Percentiles rank a stretch among this genome's conserved stretches.
Evolutionary conservation across 2,797 vertebrate species (phyloP).

Genomic region (Coregonus sp.): DNA sequence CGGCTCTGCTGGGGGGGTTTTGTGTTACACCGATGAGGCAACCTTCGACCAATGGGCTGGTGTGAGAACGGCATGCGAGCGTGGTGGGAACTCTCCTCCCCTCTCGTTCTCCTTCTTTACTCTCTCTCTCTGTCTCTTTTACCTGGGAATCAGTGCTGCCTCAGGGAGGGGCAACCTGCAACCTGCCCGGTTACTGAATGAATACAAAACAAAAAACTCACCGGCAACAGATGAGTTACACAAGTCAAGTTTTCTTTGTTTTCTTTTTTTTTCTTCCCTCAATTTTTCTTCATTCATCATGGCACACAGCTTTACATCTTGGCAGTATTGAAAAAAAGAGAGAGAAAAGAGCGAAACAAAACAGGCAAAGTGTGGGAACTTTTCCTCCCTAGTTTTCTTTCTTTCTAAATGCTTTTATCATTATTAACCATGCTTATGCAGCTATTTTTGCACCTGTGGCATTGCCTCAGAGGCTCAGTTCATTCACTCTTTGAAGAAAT

Average conservation of each 20-base stretch:
- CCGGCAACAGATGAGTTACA: slow-evolving; percentile 78
- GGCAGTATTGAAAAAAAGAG: slow-evolving; percentile 56
- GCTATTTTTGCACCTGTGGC: slow-evolving; percentile 79
- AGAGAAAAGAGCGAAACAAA: slow-evolving; percentile 51
- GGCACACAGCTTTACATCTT: slow-evolving; percentile 74
- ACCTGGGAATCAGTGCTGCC: slow-evolving; percentile 76
- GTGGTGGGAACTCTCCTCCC: slow-evolving; percentile 90
- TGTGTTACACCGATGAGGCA: slow-evolving; percentile 74
- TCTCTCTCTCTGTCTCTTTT: slow-evolving; percentile 18
- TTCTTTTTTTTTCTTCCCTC: slow-evolving; percentile 47
- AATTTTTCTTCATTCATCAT: slow-evolving; percentile 53
- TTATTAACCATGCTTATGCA: slow-evolving; percentile 74
- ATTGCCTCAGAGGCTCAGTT: slow-evolving; percentile 52
- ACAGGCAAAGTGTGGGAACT: slow-evolving; percentile 76
- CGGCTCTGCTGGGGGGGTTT: slow-evolving; percentile 52
- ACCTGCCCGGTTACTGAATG: slow-evolving; percentile 69
- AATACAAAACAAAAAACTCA: slow-evolving; percentile 70
- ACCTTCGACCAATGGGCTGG: slow-evolving; percentile 74
- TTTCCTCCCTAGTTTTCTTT: slow-evolving; percentile 69
- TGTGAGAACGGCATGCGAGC: slow-evolving; percentile 78
- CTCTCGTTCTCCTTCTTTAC: slow-evolving; percentile 51
- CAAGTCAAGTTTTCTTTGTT: slow-evolving; percentile 74
- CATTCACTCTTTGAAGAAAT: slow-evolving; percentile 62
- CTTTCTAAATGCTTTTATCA: slow-evolving; percentile 72
- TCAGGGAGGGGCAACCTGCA: slow-evolving; percentile 71